Evolutionary conservation across 2,888 invertebrate species (phyloP).

Genomic region (Andricus quercusramuli): DNA sequence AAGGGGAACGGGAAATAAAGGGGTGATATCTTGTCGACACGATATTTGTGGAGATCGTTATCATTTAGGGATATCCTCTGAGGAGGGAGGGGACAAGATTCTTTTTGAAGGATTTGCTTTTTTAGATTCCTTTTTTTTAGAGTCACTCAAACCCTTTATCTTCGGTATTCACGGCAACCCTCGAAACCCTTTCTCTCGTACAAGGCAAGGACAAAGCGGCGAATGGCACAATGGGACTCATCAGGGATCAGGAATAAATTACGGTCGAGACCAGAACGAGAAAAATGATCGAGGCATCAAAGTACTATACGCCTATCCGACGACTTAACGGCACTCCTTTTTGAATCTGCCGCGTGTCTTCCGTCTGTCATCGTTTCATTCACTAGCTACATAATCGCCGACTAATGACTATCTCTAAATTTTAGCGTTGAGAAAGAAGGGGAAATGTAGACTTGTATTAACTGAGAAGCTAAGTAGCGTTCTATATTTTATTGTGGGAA

Average conservation of each 20-base stretch:
- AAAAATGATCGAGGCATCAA: slow-evolving; percentile 66
- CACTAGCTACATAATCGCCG: slow-evolving; percentile 22
- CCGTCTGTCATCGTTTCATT: slow-evolving; percentile 36
- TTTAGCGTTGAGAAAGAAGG: not conserved
- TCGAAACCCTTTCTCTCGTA: slow-evolving; percentile 46
- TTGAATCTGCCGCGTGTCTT: slow-evolving; percentile 34
- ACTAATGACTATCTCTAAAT: slow-evolving; percentile 38
- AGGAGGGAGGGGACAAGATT: not conserved
- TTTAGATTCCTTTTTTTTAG: slow-evolving; percentile 13
- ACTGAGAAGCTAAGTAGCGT: not conserved
- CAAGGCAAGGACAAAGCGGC: slow-evolving; percentile 56
- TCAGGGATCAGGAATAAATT: slow-evolving; percentile 75
- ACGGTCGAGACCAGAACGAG: slow-evolving; percentile 62
- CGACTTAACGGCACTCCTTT: slow-evolving; percentile 26
- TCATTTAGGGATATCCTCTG: slow-evolving; percentile 58
- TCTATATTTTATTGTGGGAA: not conserved
- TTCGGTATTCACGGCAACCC: slow-evolving; percentile 6
- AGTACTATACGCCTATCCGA: slow-evolving; percentile 47
- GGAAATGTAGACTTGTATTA: not conserved
- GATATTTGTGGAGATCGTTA: slow-evolving; percentile 61
- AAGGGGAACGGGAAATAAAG: not conserved
- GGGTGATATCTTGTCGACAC: slow-evolving; percentile 38
- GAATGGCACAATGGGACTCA: slow-evolving; percentile 70
- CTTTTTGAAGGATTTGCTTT: not conserved
- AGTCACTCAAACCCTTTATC: slow-evolving; percentile 37